Base-by-base conservation (phyloP, 1,140 invertebrate genomes). In the Heliconius nattereri region DNA sequence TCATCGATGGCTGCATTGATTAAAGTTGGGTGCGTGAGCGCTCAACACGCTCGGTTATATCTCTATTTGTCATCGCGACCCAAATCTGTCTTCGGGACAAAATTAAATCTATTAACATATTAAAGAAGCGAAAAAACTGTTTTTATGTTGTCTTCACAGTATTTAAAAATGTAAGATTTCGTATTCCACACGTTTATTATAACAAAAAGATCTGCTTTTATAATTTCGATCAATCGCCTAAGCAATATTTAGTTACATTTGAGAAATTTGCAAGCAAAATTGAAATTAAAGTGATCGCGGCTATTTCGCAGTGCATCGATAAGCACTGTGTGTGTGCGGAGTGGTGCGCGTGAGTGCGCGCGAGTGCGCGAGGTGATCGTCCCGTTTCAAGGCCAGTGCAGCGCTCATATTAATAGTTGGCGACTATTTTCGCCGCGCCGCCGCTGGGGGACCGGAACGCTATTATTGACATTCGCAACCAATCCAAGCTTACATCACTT, bases 311-410 rank as follows among this genome's bases (percentile, higher is more conserved):
- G 87, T 89, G 90, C 87, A 87, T 86, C 87, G 90, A 89, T 88
- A 87, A 85, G 72, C 85, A 75, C 74, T 70, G 80, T 76, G 78
- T 80, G 85, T 85, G 85, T 84, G 92, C 80, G 91, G 92, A 71
- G 81, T 86, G 71, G 32, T 35, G 32, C 32, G 32, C 32, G 32
- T 7, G 6, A 73, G 88, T 84, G 87, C 83, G 84, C 82, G 87
- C 80, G 90, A 87, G 91, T 85, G 90, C 85, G 89, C 87, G 91
- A 89, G 92, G 92, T 94, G 91, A 94, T 90, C 91, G 92, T 81
- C 91, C 92, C 86, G 89, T 88, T 92, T 94, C 92, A 94, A 94
- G 92, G 92, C 91, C 92, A 92, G 81, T 93, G 92, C 91, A 92
- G 89, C 89, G 91, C 89, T 91, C 90, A 88, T 92, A 92, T 92